Evolutionary conservation across 2,113 vertebrate species (phyloP), one percentile per base, ranked within the genome.

Genomic region (Microcebus griseorufus): DNA sequence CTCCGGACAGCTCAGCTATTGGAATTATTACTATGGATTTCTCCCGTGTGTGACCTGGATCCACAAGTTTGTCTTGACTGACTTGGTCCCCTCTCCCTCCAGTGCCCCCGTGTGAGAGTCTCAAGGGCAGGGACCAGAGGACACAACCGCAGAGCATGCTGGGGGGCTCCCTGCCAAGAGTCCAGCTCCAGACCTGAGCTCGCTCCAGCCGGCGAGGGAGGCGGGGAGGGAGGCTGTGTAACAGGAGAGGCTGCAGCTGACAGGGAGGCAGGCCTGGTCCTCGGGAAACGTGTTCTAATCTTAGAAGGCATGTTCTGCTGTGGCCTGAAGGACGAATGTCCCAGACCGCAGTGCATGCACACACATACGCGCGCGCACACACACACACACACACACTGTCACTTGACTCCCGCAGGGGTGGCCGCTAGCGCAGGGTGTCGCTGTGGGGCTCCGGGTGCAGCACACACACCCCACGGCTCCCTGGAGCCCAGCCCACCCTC

Each of bases 301-400:
- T 98, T 98, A 98, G 98, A 98, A 98, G 86, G 97, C 92, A 96
- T 95, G 98, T 98, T 97, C 98, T 97, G 95, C 98, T 96, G 94
- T 2, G 0, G 27, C 92, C 78, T 1, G 23, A 94, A 96, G 94
- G 90, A 51, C 96, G 29, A 5, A 97, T 48, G 96, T 96, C 85
- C 8, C 79, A 4, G 3, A 94, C 65, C 93, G 90, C 67, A 39
- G 87, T 7, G 25, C 58, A 25, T 86, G 48, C 20, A 20, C 80
- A 69, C 48, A 60, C 58, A 60, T 3, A 37, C 37, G 37, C 37
- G 37, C 37, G 37, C 37, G 3, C 58, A 60, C 62, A 65, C 86
- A 60, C 20, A 17, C 39, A 13, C 62, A 12, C 73, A 48, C 42
- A 48, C 73, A 48, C 64, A 7, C 0, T 1, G 60, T 0, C 25